These are phyloP conservation scores for Microchrysa polita DNA, from an alignment of 2,888 invertebrate genomes.

Conservation along the genomic window DNA sequence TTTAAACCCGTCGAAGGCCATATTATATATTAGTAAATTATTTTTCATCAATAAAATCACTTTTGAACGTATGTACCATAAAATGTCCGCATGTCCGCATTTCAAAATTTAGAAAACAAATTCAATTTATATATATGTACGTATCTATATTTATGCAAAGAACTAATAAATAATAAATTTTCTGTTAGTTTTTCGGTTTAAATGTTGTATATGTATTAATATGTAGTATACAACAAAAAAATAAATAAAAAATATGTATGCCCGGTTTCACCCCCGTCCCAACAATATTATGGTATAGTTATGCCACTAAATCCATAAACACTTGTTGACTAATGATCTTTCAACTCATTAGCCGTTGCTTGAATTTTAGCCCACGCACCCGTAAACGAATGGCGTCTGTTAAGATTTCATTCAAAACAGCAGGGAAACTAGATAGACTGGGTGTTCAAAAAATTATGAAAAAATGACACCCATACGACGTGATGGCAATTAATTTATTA, in stretches of 20 bases:
- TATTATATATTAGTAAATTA: not conserved
- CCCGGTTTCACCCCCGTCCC: not conserved
- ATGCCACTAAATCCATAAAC: constrained; percentile 25
- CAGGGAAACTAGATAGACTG: constrained; percentile 21
- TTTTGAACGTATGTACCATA: not conserved
- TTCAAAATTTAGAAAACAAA: constrained; percentile 27
- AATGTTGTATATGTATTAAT: constrained; percentile 5
- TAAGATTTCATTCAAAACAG: not conserved
- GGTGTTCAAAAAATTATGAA: constrained; percentile 13
- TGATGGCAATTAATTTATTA: too few relatives aligned
- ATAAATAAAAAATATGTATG: too few relatives aligned
- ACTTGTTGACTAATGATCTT: constrained; percentile 30
- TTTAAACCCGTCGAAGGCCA: not conserved
- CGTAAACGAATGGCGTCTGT: not conserved
- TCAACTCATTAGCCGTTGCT: constrained; percentile 26
- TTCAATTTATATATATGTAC: too few relatives aligned
- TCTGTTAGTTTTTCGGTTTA: constrained; percentile 11
- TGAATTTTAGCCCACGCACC: constrained; percentile 26
- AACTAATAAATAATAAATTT: constrained; percentile 34
- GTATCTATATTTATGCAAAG: constrained; percentile 5
- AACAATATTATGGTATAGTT: too few relatives aligned
- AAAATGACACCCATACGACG: not conserved
- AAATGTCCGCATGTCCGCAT: not conserved
- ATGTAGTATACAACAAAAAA: not conserved
- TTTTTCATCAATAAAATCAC: not conserved